Evolutionary conservation across 2,113 vertebrate species (phyloP), one percentile per base, ranked within the genome.

Genomic region (Melanotaenia duboulayi): DNA sequence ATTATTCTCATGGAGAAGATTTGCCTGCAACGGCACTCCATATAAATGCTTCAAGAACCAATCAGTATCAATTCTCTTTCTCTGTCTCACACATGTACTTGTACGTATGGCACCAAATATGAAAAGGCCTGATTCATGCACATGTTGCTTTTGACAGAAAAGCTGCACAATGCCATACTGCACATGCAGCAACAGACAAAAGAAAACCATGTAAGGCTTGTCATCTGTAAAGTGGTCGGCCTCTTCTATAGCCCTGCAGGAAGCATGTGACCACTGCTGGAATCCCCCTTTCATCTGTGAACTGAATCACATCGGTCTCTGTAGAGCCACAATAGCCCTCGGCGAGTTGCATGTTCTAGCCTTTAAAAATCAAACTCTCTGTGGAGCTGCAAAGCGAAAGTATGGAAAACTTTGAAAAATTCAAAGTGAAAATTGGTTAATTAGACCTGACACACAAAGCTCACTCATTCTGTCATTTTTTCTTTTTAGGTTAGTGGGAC

Each of bases 201-300:
- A 58, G 59, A 63, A 56, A 64, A 52, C 55, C 83, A 65, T 83
- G 62, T 81, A 71, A 25, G 50, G 71, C 48, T 70, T 63, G 22
- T 81, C 77, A 76, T 59, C 76, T 65, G 82, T 85, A 58, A 85
- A 90, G 80, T 51, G 40, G 64, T 39, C 49, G 67, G 48, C 74
- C 70, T 75, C 61, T 46, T 71, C 70, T 78, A 54, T 55, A 51
- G 80, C 64, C 25, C 81, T 22, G 67, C 76, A 73, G 80, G 71
- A 44, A 82, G 69, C 91, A 92, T 90, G 90, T 93, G 91, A 90
- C 85, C 56, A 0, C 48, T 32, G 51, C 67, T 65, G 86, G 81
- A 93, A 93, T 89, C 83, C 84, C 83, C 75, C 84, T 76, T 83
- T 90, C 80, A 80, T 78, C 57, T 55, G 19, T 46, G 72, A 60